Evolutionary conservation across 2,888 invertebrate genomes (phyloP), one percentile per base, ranked within the genome.

Genomic region (Drosophila cognata): DNA sequence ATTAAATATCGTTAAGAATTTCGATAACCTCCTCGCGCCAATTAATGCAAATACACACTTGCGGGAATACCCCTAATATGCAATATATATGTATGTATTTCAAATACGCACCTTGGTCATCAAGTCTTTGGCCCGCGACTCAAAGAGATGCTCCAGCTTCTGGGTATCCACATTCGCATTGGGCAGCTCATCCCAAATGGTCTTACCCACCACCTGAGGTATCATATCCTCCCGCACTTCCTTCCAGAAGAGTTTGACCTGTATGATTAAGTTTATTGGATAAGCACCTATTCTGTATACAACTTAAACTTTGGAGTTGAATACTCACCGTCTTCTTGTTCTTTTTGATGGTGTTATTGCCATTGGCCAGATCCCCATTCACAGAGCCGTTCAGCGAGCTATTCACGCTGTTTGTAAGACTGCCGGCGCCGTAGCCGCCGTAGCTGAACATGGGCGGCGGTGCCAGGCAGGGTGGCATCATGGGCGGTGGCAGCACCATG

Each of bases 61-160:
- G 25, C 25, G 55, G 55, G 50, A 33, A 18, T 31, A n/a, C 28
- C 51, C 48, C 52, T 35, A 28, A 6, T 41, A 28, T 36, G 6
- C 4, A 21, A 21, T 21, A 21, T 21, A 21, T 21, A 21, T 21
- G 21, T 21, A 21, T 21, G 21, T 6, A 10, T 8, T 4, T 5
- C 1, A 29, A 64, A 62, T 56, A 82, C 94, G 93, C 94, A 98
- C 98, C 97, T 99, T 99, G 79, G 97, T 96, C 89, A 98, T 95
- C 88, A 98, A 94, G 94, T 99, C 99, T 94, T 98, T 99, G 79
- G 98, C 97, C 90, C 98, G 95, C 38, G 98, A 98, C 94, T 99
- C 99, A 93, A 99, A 99, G 71, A 99, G 94, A 94, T 99, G 98
- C 92, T 99, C 99, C 88, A 99, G 94, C 94, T 98, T 98, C 88